Base-by-base conservation (phyloP, 2,888 invertebrate genomes). In the Rhorus exstirpatorius region DNA sequence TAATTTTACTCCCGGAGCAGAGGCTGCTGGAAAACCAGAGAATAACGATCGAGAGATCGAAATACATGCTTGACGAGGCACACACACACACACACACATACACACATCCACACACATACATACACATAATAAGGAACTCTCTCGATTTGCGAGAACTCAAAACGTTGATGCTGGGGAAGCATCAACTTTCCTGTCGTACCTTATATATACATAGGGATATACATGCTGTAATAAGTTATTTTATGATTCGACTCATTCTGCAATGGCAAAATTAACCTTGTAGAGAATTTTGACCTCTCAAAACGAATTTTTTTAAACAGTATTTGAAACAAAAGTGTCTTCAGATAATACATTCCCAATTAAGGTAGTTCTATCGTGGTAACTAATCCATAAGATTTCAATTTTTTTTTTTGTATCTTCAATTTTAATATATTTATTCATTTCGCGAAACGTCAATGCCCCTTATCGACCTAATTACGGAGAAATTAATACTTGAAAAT, bases 31-130 rank as follows among this genome's bases (percentile, higher is more conserved):
- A 14, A 72, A 51, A 44, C 12, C 41, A 12, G 31, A 21, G 74
- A 74, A 58, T 41, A 74, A 68, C n/a, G n/a, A n/a, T n/a, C 74
- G 68, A 61, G 51, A 74, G 67, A 53, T 68, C 67, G 51, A 53
- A 44, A 68, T 61, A 82, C 81, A 71, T 79, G 78, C 55, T 41
- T 49, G 78, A 74, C 79, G 75, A 74, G 60, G 26, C 58, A 60
- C 24, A 35, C 17, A 49, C 44, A 3, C 24, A 35, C 12, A 49
- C 55, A 1, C 31, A 35, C 19, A 17, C n/a, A 3, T 51, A 51
- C 51, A 10, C 51, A 21, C 51, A 49, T 51, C 12, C n/a, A n/a
- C 51, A 21, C 51, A 12, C 4, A 21, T 12, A 12, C 10, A 21
- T 2, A 4, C 24, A 21, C 51, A 51, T 12, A 21, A 51, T 21